Evolutionary conservation across 2,888 invertebrate species (phyloP), one percentile per base, ranked within the genome.

Genomic region (Leistus spinibarbis): DNA sequence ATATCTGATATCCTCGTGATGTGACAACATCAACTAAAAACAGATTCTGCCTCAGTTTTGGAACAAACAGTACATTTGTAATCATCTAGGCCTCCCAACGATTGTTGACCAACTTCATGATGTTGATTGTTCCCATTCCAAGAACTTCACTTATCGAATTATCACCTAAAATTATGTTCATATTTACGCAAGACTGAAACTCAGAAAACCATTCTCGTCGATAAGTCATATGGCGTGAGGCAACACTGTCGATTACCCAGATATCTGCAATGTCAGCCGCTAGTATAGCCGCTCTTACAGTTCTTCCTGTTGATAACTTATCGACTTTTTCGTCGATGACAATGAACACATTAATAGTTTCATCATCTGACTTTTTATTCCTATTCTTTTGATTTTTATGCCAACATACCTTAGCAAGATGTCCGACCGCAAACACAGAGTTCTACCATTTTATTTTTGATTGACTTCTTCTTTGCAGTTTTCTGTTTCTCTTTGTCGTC

Each of bases 11-110:
- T 0, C 77, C 78, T 53, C 77, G 78, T 40, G 16, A 19, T 3
- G 79, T 79, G 65, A 80, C 79, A 10, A 53, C 76, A 19, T 79
- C 79, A 10, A 81, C 79, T 0, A 80, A 81, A 57, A 82, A 80
- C 63, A 82, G 71, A 73, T 81, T 81, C 66, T 79, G 79, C 40
- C 64, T 75, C 7, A 79, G 9, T 4, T 70, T 64, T 22, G 79
- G 80, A 5, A 80, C 79, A 72, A 78, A 79, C 9, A 80, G 67
- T 0, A 81, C 80, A 68, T 81, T 76, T 9, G 80, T 71, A 7
- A 80, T 77, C 13, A 75, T 65, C 9, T 22, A 64, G 5, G 76
- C 60, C 7, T 56, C 57, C 79, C 79, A 80, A 27, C 54, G 53
- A 13, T 76, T 77, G 16, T 79, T 65, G 1, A 79, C 78, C 40